Percentiles rank a stretch among this genome's conserved stretches.
phyloP scores from a whole-genome alignment of 2,797 vertebrate species.

The Simalia tracyae region DNA sequence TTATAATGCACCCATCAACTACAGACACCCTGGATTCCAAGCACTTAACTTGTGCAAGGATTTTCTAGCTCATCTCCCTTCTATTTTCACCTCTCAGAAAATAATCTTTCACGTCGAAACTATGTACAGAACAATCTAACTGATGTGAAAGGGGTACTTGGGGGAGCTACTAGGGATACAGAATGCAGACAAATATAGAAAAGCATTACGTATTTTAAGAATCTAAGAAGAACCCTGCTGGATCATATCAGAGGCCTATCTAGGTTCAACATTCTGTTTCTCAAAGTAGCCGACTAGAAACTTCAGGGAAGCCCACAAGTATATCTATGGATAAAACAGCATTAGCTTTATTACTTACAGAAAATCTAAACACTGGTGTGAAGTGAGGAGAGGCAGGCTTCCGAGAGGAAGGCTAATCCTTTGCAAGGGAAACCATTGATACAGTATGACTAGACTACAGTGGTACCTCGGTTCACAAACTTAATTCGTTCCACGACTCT shows the following conservation, averaged over 20 bases:
- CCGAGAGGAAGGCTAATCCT: background rate
- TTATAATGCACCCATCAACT: background rate
- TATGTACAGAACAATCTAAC: background rate
- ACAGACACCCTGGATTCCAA: background rate
- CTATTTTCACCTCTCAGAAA: background rate
- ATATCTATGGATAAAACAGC: background rate
- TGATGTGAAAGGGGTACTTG: background rate
- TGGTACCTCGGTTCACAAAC: no score
- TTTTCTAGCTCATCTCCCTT: background rate
- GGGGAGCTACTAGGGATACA: no score
- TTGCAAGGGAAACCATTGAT: background rate
- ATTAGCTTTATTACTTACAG: background rate
- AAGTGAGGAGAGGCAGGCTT: background rate
- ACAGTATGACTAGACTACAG: background rate
- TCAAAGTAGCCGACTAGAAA: background rate
- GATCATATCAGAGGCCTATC: background rate
- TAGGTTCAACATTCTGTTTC: background rate
- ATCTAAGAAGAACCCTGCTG: background rate
- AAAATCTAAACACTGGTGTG: background rate
- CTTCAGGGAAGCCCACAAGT: background rate
- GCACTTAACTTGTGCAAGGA: background rate
- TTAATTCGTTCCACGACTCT: no score
- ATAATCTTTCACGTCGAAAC: background rate
- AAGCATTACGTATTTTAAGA: background rate
- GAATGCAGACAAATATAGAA: background rate